Percentiles rank a stretch among this genome's conserved stretches.
These are phyloP conservation scores for Cryptoblepharus egeriae DNA, from an alignment of 2,797 vertebrate genomes.

Conservation along the genomic window DNA sequence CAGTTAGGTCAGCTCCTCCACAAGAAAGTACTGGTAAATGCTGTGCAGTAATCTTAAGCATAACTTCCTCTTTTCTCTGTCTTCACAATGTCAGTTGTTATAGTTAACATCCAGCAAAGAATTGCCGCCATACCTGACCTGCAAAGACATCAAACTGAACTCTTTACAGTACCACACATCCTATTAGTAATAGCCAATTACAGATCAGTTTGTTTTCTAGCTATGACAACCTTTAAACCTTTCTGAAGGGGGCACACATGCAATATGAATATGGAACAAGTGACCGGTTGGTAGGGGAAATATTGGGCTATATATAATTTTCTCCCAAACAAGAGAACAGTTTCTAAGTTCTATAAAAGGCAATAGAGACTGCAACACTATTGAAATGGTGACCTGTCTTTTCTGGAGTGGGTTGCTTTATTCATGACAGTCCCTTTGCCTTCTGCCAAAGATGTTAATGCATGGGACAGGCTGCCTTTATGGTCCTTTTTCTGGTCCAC, in stretches of 20 bases:
- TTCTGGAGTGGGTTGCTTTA: not conserved
- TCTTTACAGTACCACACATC: not conserved
- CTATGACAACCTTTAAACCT: not conserved
- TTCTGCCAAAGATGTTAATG: not conserved
- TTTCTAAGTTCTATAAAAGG: not conserved
- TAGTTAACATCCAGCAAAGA: slow-evolving; percentile 29
- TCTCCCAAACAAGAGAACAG: not conserved
- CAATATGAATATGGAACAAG: too few relatives aligned
- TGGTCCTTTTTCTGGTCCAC: not conserved
- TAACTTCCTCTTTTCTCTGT: fast-evolving
- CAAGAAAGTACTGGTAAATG: not conserved
- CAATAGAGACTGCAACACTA: not conserved
- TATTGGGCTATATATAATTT: not conserved
- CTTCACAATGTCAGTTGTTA: not conserved
- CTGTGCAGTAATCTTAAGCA: not conserved
- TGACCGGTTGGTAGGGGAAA: not conserved
- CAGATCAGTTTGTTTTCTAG: not conserved
- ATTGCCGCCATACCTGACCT: not conserved
- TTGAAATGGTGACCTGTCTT: not conserved
- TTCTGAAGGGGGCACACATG: not conserved
- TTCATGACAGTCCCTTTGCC: not conserved
- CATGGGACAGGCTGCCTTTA: not conserved
- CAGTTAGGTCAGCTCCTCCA: not conserved
- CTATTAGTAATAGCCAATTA: not conserved
- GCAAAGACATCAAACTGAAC: slow-evolving; percentile 4